Evolutionary conservation across 1,140 invertebrate genomes (phyloP), one percentile per base, ranked within the genome.

Genomic region (Drosophila varians): DNA sequence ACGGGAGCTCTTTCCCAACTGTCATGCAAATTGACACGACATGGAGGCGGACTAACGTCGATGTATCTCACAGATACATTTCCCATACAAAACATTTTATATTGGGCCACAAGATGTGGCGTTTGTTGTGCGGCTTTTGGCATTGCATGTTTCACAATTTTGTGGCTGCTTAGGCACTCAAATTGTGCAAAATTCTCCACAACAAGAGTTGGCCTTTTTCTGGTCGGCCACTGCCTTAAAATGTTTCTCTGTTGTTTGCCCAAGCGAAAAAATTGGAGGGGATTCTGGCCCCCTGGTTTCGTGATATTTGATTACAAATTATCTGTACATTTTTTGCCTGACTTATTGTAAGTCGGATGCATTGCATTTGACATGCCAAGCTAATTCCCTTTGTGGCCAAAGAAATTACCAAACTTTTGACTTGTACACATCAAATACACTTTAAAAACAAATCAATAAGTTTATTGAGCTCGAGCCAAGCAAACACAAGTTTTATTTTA

Each of bases 301-400:
- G 80, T 84, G 80, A 80, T 86, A 86, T 84, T 84, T 86, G 76
- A 86, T 84, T 84, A 84, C 76, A 80, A 84, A 75, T 80, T 86
- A 86, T 84, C 76, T 73, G 42, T 53, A 51, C 65, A 71, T 68
- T 60, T 64, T 36, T 40, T 43, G 34, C 55, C 58, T 46, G 40
- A 69, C 57, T 74, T 56, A n/a, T 25, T 38, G 2, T 21, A 21
- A 28, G 34, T 51, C 4, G 42, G 61, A 54, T 72, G 74, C 58
- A 66, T 86, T 80, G 80, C 80, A 84, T 86, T 84, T 84, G 80
- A 84, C 80, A 86, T 84, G 82, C 80, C 76, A 86, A 77, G 58
- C 42, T 54, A 86, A 76, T 48, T 65, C 45, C 53, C 66, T 83
- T 61, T 80, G 82, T 74, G 64, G 73, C 65, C 77, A 61, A 68